A percentile compares a stretch with the other conserved stretches of the same genome.
Evolutionary conservation across 2,888 invertebrate species (phyloP).

Genomic region (Athalia circularis): DNA sequence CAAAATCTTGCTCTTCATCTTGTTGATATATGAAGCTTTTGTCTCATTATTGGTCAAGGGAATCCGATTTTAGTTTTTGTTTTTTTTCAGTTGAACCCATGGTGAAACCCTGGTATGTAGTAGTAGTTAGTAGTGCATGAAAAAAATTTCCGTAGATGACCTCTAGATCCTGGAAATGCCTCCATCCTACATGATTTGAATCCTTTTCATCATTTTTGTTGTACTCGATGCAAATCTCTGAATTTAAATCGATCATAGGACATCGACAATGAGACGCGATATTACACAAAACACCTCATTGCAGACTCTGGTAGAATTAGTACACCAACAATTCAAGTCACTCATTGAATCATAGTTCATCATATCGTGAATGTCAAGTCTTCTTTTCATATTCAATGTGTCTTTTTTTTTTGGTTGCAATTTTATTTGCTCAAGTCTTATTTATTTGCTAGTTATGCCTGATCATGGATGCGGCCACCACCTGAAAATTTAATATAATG

Average conservation of each 20-base stretch:
- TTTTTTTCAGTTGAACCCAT: too few species aligned
- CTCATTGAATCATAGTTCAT: conserved; percentile 22
- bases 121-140: conserved; percentile 18
- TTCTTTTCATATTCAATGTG: not conserved
- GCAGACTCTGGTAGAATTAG: not conserved
- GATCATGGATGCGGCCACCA: conserved; percentile 49
- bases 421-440: conserved; percentile 64
- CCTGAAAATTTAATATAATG: conserved; percentile 25
- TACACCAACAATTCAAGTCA: conserved; percentile 11
- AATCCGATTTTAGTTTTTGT: conserved; percentile 10
- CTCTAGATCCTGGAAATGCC: conserved; percentile 20
- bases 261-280: conserved; percentile 18
- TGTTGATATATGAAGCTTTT: conserved; percentile 6
- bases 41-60: conserved; percentile 21
- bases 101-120: not conserved
- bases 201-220: conserved; percentile 29
- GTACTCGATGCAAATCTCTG: conserved; percentile 20
- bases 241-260: conserved; percentile 36
- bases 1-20: not conserved
- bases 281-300: conserved; percentile 31
- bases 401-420: conserved; percentile 52
- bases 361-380: conserved; percentile 2
- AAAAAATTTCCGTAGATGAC: conserved; percentile 10
- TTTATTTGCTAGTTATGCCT: conserved; percentile 64
- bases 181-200: not conserved